Percentiles rank a stretch among this genome's conserved stretches.
Conservation (phyloP, 2,113 vertebrate species). For the Myotis brandtii region DNA sequence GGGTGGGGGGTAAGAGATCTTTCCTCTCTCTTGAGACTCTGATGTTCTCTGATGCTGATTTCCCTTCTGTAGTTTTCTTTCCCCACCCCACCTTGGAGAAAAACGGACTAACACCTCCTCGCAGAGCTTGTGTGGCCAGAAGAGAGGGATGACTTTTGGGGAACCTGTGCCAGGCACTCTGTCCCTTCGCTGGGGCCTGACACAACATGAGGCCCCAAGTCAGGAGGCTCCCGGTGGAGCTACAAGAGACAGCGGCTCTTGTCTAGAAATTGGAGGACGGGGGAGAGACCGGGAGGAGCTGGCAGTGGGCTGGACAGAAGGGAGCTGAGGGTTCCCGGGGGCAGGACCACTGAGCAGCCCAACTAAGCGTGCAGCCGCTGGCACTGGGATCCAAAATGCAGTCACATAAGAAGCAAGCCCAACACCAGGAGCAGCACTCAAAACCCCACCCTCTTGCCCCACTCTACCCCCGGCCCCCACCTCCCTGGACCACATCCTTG, state of each 20-base stretch:
- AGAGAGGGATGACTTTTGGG: neutral
- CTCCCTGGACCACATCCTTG: neutral
- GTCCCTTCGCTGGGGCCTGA: slow-evolving; percentile 6
- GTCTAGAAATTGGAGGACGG: too few relatives aligned
- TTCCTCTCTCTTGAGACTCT: neutral
- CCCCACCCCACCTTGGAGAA: too few relatives aligned
- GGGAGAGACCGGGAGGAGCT: neutral
- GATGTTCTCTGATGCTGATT: neutral
- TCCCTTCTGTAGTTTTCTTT: neutral
- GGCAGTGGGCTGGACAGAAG: neutral
- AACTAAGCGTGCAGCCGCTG: neutral
- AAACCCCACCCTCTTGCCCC: neutral
- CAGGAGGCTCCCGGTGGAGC: neutral
- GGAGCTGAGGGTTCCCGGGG: neutral
- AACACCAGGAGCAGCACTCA: neutral
- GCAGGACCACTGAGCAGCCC: neutral
- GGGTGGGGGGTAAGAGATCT: neutral
- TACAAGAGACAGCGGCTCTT: too few relatives aligned
- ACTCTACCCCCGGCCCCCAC: neutral
- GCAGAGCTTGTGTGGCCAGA: neutral
- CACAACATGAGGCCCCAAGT: neutral
- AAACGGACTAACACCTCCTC: slow-evolving; percentile 25
- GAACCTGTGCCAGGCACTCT: neutral
- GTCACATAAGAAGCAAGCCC: neutral
- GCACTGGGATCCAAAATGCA: neutral